Conservation (phyloP, 2,888 invertebrate genomes). For the Oscheius sp. region DNA sequence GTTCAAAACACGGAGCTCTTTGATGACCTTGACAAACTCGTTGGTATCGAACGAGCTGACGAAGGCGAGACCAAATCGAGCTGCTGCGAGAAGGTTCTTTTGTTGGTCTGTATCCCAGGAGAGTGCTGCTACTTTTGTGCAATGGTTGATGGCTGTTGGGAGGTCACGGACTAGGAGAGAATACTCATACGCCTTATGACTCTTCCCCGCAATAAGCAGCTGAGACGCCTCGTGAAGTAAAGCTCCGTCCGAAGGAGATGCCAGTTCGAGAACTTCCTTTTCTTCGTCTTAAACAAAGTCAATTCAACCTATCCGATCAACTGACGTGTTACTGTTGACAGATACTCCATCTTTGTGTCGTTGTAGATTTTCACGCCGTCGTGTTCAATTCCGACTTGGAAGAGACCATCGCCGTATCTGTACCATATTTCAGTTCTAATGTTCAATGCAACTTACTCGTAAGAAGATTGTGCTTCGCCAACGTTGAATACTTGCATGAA, state of each 20-base stretch:
- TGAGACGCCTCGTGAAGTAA: conserved; percentile 52
- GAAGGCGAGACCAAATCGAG: conserved; percentile 59
- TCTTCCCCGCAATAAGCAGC: conserved; percentile 30
- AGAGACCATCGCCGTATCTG: conserved; percentile 77
- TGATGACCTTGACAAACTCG: conserved; percentile 48
- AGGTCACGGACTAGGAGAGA: conserved; percentile 44
- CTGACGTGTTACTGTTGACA: conserved; percentile 42
- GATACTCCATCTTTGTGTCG: conserved; percentile 41
- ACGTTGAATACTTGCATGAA: conserved; percentile 29
- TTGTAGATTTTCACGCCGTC: conserved; percentile 53
- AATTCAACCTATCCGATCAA: not conserved
- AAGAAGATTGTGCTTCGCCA: not conserved
- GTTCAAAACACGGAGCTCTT: conserved; percentile 54
- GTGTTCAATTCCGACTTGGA: conserved; percentile 47
- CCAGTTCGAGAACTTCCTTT: conserved; percentile 44
- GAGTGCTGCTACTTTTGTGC: conserved; percentile 46
- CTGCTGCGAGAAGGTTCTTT: conserved; percentile 47
- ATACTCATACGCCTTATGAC: conserved; percentile 51
- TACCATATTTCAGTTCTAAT: not conserved
- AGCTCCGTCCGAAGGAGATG: conserved; percentile 50
- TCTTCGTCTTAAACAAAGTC: conserved; percentile 32
- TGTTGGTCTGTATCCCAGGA: conserved; percentile 46
- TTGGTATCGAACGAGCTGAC: conserved; percentile 46
- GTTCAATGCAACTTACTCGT: conserved; percentile 74
- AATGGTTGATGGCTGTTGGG: conserved; percentile 50